These are phyloP conservation scores for Trichoplusia ni DNA, from an alignment of 1,140 invertebrate species.

Conservation along the genomic window DNA sequence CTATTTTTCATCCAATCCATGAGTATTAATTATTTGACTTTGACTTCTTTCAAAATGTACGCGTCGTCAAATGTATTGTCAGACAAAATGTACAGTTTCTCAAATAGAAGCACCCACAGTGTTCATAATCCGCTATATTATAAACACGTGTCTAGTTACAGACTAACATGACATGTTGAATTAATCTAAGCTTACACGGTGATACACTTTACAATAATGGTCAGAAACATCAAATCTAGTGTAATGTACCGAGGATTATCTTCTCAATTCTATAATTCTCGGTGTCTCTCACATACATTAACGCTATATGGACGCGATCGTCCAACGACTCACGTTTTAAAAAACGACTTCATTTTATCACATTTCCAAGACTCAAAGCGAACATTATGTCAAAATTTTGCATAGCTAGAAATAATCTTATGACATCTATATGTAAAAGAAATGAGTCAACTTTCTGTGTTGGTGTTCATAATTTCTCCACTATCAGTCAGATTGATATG, in stretches of 20 bases:
- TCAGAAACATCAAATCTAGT: conserved; percentile 74
- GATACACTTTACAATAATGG: conserved; percentile 69
- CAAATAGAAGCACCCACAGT: conserved; percentile 51
- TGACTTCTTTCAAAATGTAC: background rate
- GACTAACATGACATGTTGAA: conserved; percentile 73
- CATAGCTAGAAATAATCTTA: conserved; percentile 9
- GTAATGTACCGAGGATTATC: conserved; percentile 63
- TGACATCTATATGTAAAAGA: conserved; percentile 5
- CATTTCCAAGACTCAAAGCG: background rate
- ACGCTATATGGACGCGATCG: conserved; percentile 74
- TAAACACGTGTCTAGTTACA: conserved; percentile 69
- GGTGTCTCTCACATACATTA: conserved; percentile 57
- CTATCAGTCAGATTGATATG: too few species aligned
- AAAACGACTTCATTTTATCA: conserved; percentile 6
- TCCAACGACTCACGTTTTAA: conserved; percentile 61
- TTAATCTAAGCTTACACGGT: conserved; percentile 76
- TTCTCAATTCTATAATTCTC: conserved; percentile 48
- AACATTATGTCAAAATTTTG: conserved; percentile 1
- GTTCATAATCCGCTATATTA: conserved; percentile 49
- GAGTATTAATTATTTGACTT: background rate
- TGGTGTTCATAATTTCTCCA: background rate
- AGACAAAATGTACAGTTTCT: too few species aligned
- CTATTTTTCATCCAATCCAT: conserved; percentile 32
- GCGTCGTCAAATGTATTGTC: too few species aligned
- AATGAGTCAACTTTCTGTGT: conserved; percentile 1